Base-by-base conservation (phyloP, 2,888 invertebrate species). In the Lasioglossum malachurum region DNA sequence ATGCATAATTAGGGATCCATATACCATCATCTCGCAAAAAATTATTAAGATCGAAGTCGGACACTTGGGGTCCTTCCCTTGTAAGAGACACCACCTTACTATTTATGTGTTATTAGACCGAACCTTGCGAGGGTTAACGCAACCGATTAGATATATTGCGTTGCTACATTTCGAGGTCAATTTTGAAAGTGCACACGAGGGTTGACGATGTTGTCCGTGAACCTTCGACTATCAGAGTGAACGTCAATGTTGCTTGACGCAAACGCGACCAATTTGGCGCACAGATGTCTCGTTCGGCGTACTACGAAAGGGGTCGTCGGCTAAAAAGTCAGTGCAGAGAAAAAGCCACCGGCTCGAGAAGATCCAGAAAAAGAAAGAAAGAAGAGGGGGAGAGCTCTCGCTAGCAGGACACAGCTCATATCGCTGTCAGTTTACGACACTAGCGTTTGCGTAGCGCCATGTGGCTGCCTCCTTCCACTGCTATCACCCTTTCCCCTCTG, bases 391-490 rank as follows among this genome's bases (percentile, higher is more conserved):
- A 82, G 86, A 87, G 87, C 82, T 78, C 80, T 85, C 85, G 86
- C 87, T 86, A 87, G 87, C 90, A 82, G 87, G 90, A 89, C 86
- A 80, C 84, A 83, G 84, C 89, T 83, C 89, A 89, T 92, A 92
- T 93, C 92, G 92, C 88, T 92, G 91, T 93, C 93, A 91, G 91
- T 93, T 93, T 93, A 93, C 92, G 92, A 90, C 92, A 87, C 81
- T 90, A 91, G 90, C 91, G 91, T 92, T 92, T 90, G 92, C 92
- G 80, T 91, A 93, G 92, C 93, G 93, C 93, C 93, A 93, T 93
- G 92, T 94, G 94, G 93, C 90, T 81, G 86, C 69, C 44, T 53
- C 57, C 57, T 10, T 49, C 53, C 10, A 23, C 80, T 57, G 53
- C 44, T 76, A 44, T 83, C 74, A 67, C 81, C 64, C 60, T 75